Evolutionary conservation across 2,888 invertebrate species (phyloP).

Genomic region (Heliconius ismenius): DNA sequence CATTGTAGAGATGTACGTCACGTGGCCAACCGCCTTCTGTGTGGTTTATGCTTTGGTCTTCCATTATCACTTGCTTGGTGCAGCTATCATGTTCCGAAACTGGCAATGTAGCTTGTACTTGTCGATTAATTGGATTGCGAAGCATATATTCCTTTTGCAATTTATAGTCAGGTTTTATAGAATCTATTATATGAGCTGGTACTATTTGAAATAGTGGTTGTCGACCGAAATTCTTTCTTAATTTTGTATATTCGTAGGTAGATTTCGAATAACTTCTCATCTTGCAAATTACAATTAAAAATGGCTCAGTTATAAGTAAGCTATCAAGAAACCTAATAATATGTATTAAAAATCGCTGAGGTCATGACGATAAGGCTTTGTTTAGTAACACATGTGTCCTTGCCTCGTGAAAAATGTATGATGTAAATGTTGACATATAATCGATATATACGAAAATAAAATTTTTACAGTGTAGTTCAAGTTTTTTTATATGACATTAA

Average conservation of each 20-base stretch:
- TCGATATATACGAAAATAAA: background rate
- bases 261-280: constrained; percentile 61
- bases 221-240: constrained; percentile 75
- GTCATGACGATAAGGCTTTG: constrained; percentile 56
- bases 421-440: constrained; percentile 13
- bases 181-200: constrained; percentile 69
- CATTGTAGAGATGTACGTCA: constrained; percentile 84
- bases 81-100: constrained; percentile 81
- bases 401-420: constrained; percentile 49
- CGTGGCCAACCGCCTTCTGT: constrained; percentile 93
- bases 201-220: constrained; percentile 73
- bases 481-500: too few relatives aligned
- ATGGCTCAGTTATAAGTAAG: background rate
- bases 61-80: constrained; percentile 82
- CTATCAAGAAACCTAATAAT: constrained; percentile 1
- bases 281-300: constrained; percentile 30
- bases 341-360: constrained; percentile 57
- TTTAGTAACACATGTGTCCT: constrained; percentile 69
- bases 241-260: constrained; percentile 74
- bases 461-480: background rate
- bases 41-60: constrained; percentile 86
- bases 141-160: constrained; percentile 73
- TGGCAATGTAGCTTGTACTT: constrained; percentile 71
- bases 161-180: constrained; percentile 64
- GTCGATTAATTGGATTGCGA: constrained; percentile 77